A percentile compares a stretch with the other conserved stretches of the same genome.
Conservation (phyloP, 1,140 invertebrate species). For the Aricia agestis region DNA sequence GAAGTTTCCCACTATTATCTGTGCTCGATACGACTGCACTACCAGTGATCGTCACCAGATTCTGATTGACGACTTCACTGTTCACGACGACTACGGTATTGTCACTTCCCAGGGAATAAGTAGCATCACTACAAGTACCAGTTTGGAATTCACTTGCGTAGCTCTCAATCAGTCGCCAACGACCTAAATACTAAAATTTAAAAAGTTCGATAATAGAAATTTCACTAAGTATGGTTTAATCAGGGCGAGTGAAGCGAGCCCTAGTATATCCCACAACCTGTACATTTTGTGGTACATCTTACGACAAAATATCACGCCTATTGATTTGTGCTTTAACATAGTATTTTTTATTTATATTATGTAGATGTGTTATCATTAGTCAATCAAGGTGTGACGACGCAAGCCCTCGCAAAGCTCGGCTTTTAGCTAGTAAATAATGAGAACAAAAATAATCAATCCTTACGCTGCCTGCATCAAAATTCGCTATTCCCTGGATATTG, state of each 20-base stretch:
- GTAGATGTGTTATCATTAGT: too few species aligned
- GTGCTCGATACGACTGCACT: constrained; percentile 28
- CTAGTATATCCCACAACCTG: too few species aligned
- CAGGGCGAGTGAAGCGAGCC: too few species aligned
- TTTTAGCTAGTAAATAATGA: too few species aligned
- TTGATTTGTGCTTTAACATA: too few species aligned
- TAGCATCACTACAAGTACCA: constrained; percentile 42
- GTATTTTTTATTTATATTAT: too few species aligned
- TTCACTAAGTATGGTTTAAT: background rate
- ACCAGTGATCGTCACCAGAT: constrained; percentile 35
- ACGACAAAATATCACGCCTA: too few species aligned
- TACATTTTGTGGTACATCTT: too few species aligned
- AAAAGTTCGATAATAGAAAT: background rate
- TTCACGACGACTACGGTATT: constrained; percentile 33
- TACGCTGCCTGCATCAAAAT: constrained; percentile 42
- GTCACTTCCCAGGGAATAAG: constrained; percentile 19
- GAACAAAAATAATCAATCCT: constrained; percentile 19
- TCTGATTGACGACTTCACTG: constrained; percentile 40
- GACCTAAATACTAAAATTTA: constrained; percentile 37
- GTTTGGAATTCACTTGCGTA: constrained; percentile 36
- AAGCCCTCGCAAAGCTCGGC: too few species aligned
- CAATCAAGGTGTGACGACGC: too few species aligned
- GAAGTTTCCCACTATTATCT: constrained; percentile 36
- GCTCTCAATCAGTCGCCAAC: constrained; percentile 41
- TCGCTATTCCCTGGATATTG: constrained; percentile 37